Evolutionary conservation across 2,888 invertebrate species (phyloP), one percentile per base, ranked within the genome.

Genomic region (Stenichneumon culpator): DNA sequence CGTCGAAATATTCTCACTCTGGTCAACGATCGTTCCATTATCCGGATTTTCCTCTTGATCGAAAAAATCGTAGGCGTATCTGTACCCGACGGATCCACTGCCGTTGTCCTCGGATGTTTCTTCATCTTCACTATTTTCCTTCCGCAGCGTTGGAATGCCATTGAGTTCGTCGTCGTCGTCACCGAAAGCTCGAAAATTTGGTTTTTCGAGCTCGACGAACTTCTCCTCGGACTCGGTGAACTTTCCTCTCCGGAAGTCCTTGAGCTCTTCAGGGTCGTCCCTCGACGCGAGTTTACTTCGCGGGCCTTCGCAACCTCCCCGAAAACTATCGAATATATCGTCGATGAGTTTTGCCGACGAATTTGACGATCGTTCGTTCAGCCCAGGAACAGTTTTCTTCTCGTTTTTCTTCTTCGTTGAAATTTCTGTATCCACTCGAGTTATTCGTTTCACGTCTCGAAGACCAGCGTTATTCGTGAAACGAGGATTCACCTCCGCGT

Each of bases 141-240:
- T 44, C 39, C 57, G 14, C n/a, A 72, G 72, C 11, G n/a, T 6
- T 6, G 36, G 39, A 54, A 72, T 28, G 11, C n/a, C 72, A 2
- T 36, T 14, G 14, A 44, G 39, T 54, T 57, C 39, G 22, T 57
- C 22, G 52, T 52, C 52, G 19, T 39, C 60, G 5, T 73, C 25
- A 25, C 19, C 60, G 73, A 73, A 6, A 6, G 57, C 25, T 60
- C 47, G 73, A 22, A 60, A 60, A 28, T 73, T 73, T n/a, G 60
- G 60, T 25, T 73, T 73, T 25, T 60, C 36, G 25, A 16, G 39
- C 5, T 11, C 22, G 36, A 28, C 36, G 6, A 50, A 0, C 7
- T 60, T 19, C 11, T 73, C 28, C 73, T 44, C 44, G 44, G 60
- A 22, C 14, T 47, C 25, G 50, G 47, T 50, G 25, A 47, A 28